A percentile compares a stretch with the other conserved stretches of the same genome.
phyloP scores from a whole-genome alignment of 2,113 vertebrate genomes.

The Corvus moneduloides region DNA sequence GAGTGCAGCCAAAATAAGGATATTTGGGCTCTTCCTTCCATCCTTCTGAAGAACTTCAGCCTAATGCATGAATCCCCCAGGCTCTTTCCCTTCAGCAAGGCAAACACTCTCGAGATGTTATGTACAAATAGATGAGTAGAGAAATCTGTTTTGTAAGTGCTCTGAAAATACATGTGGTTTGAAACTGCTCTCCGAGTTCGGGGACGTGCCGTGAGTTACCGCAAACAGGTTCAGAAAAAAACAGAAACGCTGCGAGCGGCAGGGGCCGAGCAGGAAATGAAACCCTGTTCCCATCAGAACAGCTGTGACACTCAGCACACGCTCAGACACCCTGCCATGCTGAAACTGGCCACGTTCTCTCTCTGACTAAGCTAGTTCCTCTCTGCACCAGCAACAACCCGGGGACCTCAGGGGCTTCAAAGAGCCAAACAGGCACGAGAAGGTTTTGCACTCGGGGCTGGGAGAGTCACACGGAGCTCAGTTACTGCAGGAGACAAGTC shows the following conservation, averaged over 20 bases:
- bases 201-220: neutral
- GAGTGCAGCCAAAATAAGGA: neutral
- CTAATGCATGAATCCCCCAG: rapidly evolving
- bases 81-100: neutral
- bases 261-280: conserved; percentile 42
- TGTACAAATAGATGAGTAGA: rapidly evolving
- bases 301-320: neutral
- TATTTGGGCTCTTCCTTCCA: neutral
- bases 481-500: rapidly evolving
- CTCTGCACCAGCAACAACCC: neutral
- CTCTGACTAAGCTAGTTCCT: conserved; percentile 40
- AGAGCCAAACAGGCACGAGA: neutral
- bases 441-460: neutral
- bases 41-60: neutral
- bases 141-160: neutral
- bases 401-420: neutral
- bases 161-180: neutral
- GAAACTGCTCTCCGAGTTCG: neutral
- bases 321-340: neutral
- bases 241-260: neutral
- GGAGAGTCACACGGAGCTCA: neutral
- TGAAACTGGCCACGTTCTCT: neutral
- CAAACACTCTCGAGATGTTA: rapidly evolving
- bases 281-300: neutral
- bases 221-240: neutral